These are phyloP conservation scores for Spisula solida DNA, from an alignment of 2,888 invertebrate species.

Conservation along the genomic window DNA sequence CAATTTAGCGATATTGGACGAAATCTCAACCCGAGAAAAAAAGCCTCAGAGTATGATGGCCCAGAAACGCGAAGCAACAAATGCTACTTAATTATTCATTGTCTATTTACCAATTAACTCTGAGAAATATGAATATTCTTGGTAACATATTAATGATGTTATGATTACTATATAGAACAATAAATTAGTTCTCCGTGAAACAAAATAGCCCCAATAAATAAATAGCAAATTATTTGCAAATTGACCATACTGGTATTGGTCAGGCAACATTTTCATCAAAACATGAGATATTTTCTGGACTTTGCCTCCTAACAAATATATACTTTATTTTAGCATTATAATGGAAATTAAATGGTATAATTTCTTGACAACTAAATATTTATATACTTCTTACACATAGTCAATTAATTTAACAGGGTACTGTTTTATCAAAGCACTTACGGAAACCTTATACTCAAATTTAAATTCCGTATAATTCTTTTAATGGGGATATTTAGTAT, in stretches of 20 bases:
- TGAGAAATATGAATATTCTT: background rate
- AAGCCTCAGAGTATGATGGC: background rate
- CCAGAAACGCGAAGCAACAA: background rate
- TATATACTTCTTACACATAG: no score
- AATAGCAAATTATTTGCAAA: background rate
- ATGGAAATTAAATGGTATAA: no score
- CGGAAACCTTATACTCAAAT: no score
- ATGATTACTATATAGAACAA: background rate
- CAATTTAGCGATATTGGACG: constrained; percentile 19
- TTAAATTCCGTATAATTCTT: no score
- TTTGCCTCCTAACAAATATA: no score
- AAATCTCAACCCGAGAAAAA: background rate
- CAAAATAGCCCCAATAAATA: background rate
- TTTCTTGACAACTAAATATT: no score
- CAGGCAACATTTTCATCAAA: background rate
- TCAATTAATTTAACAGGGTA: no score
- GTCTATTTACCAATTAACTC: constrained; percentile 16
- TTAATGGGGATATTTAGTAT: no score
- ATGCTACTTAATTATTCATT: constrained; percentile 11
- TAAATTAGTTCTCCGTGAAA: background rate
- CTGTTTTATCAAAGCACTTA: no score
- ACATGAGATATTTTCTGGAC: background rate
- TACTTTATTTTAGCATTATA: no score
- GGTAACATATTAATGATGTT: constrained; percentile 1
- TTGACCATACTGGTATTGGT: background rate